Percentiles rank a stretch among this genome's conserved stretches.
These are phyloP conservation scores for Dendrolimus pini DNA, from an alignment of 2,888 invertebrate genomes.

Conservation along the genomic window DNA sequence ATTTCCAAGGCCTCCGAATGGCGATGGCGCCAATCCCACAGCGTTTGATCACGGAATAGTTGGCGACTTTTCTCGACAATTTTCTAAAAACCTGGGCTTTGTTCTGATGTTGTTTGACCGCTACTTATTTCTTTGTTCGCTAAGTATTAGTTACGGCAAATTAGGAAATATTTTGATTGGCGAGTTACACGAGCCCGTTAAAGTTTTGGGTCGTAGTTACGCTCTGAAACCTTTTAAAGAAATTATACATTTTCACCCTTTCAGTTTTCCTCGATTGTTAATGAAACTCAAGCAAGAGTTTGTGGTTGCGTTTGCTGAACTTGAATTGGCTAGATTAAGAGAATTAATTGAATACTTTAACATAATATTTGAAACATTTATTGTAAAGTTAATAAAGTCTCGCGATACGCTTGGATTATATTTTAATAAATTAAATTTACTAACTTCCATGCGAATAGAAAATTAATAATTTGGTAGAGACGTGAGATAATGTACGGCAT, in stretches of 20 bases:
- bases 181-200: conserved; percentile 27
- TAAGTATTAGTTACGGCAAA: conserved; percentile 36
- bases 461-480: conserved; percentile 2
- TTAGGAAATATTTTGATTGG: conserved; percentile 42
- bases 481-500: conserved; percentile 22
- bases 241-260: conserved; percentile 16
- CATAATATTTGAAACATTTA: conserved; percentile 4
- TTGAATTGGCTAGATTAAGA: neutral
- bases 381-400: neutral
- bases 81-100: conserved; percentile 41
- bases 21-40: conserved; percentile 33
- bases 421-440: conserved; percentile 10
- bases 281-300: no score
- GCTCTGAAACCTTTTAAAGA: conserved; percentile 31
- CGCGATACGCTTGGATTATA: conserved; percentile 11
- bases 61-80: conserved; percentile 43
- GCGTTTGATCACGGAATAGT: conserved; percentile 57
- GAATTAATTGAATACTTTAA: conserved; percentile 2
- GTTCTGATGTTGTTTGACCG: conserved; percentile 40
- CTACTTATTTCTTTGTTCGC: conserved; percentile 40
- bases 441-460: neutral
- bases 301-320: neutral
- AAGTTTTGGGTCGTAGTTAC: conserved; percentile 31
- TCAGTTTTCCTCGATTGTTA: no score
- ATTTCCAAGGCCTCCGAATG: conserved; percentile 28